Evolutionary conservation across 2,797 vertebrate genomes (phyloP).

Genomic region (Pangasius sanitwongsei): DNA sequence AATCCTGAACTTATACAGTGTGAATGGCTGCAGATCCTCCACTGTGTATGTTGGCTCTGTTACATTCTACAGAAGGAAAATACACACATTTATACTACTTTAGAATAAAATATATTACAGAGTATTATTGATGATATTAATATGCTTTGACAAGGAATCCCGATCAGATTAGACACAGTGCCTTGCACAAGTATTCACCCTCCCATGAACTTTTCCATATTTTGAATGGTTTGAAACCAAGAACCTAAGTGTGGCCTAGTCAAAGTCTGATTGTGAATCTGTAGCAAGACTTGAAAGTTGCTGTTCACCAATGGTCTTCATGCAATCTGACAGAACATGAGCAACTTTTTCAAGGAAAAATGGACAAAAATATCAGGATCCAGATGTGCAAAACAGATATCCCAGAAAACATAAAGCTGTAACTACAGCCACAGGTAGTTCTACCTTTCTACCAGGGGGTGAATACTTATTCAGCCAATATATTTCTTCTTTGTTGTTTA

Average conservation of each 20-base stretch:
- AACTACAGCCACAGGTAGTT: not conserved
- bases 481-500: not conserved
- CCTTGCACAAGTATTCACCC: not conserved
- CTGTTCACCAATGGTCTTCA: not conserved
- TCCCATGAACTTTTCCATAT: not conserved
- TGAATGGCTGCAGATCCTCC: conserved; percentile 71
- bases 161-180: not conserved
- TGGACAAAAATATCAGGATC: not conserved
- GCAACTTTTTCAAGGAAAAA: too few species aligned
- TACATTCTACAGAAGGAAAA: conserved; percentile 64
- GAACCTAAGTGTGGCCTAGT: not conserved
- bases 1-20: conserved; percentile 72
- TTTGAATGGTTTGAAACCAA: not conserved
- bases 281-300: not conserved
- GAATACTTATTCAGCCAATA: not conserved
- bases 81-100: not conserved
- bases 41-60: conserved; percentile 64
- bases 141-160: too few species aligned
- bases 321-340: not conserved
- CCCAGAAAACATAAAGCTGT: not conserved
- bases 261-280: not conserved
- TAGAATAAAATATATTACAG: not conserved
- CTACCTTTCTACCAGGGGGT: not conserved
- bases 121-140: too few species aligned
- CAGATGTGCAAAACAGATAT: not conserved